Base-by-base conservation (phyloP, 64 coral and sea anemone species). In the Dendronephthya gigantea region DNA sequence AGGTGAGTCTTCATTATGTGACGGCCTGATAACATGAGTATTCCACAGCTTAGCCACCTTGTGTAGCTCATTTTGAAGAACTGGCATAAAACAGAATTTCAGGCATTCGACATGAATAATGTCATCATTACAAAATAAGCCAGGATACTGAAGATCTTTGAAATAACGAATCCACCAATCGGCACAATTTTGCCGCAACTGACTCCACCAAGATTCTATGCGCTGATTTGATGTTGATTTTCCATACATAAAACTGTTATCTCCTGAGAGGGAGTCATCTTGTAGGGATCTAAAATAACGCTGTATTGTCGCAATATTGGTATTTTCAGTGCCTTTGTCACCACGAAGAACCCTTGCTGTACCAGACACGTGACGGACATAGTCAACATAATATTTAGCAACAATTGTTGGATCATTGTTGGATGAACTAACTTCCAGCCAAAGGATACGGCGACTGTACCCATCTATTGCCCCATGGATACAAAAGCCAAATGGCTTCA, bases 241-340 rank as follows among this genome's bases (percentile, higher is more conserved):
- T 5, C 85, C 90, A 84, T 84, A 84, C 66, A 88, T 76, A 88
- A 91, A 91, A 72, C 85, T 91, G 22, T 91, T 91, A 22, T 49
- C 81, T 17, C 58, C 85, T 23, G 85, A n/a, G n/a, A 91, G 88
- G 75, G 81, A 48, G 11, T 91, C 90, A 70, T 66, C 30, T 14
- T 16, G 56, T 25, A 66, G 34, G 74, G 59, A 70, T 58, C 90
- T 41, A 17, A 91, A 84, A 83, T 87, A 87, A 43, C 59, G 82
- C 66, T 91, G 86, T 72, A 91, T 75, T 36, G 50, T 82, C 50
- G 90, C 86, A 16, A 91, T 49, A 45, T 74, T 88, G 52, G 22
- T 68, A 70, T 91, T 91, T 82, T 91, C 90, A 74, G 88, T 85
- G 31, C 88, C 88, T 36, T 76, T 36, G 75, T 85, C 88, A 9